These are phyloP conservation scores for Lasiurus borealis DNA, from an alignment of 2,113 vertebrate genomes.

Conservation along the genomic window DNA sequence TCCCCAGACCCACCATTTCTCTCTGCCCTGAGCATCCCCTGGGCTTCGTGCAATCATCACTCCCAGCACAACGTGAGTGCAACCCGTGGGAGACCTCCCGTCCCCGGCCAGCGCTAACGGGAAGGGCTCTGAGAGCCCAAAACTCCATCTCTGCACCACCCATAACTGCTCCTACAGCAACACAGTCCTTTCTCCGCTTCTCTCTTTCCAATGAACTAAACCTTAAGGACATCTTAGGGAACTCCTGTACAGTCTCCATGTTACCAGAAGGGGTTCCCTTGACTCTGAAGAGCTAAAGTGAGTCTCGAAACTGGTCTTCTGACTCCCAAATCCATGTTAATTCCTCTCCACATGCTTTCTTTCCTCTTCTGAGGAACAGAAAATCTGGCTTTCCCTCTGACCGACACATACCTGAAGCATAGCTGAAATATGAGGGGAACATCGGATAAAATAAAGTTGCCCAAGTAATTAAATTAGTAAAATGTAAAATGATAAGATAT, in stretches of 20 bases:
- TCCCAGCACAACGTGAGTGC: not conserved
- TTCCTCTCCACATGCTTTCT: not conserved
- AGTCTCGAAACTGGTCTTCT: not conserved
- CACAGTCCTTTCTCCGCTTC: not conserved
- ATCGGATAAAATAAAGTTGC: constrained; percentile 41
- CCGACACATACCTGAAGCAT: not conserved
- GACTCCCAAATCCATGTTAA: not conserved
- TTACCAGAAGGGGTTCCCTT: not conserved
- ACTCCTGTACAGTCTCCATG: not conserved
- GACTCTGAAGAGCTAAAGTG: not conserved
- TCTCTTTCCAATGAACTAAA: not conserved
- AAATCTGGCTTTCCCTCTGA: not conserved
- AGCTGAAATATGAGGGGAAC: not conserved
- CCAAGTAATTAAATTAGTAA: constrained; percentile 13
- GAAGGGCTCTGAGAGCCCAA: not conserved
- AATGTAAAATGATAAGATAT: constrained; percentile 32
- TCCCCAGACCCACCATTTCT: not conserved
- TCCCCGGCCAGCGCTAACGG: not conserved
- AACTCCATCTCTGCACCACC: not conserved
- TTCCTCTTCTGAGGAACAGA: not conserved
- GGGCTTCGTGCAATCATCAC: not conserved
- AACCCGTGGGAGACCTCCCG: not conserved
- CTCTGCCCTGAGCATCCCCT: not conserved
- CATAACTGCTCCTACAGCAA: not conserved
- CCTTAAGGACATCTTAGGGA: not conserved